Evolutionary conservation across 1,140 invertebrate species (phyloP).

Genomic region (Apis dorsata): DNA sequence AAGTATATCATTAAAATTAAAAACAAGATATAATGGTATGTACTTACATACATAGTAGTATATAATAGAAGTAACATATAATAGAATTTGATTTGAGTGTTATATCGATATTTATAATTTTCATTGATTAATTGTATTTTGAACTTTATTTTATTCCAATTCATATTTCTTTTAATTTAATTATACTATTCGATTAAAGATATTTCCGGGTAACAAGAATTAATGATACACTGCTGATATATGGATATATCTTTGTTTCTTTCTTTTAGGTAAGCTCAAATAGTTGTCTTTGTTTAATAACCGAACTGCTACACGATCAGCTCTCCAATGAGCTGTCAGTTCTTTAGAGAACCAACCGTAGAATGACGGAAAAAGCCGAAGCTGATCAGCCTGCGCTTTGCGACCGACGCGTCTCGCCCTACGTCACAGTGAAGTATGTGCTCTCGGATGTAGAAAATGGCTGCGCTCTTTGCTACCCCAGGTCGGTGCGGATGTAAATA

Average conservation of each 20-base stretch:
- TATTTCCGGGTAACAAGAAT: neutral
- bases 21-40: neutral
- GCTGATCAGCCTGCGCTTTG: slow-evolving; percentile 63
- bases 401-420: slow-evolving; percentile 60
- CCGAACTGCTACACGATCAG: slow-evolving; percentile 28
- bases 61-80: neutral
- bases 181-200: neutral
- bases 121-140: neutral
- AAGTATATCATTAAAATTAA: neutral
- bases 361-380: slow-evolving; percentile 56
- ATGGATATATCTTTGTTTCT: slow-evolving; percentile 37
- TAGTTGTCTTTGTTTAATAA: slow-evolving; percentile 6
- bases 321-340: slow-evolving; percentile 28
- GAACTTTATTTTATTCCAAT: neutral
- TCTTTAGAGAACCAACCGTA: slow-evolving; percentile 16
- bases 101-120: neutral
- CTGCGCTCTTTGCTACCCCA: slow-evolving; percentile 71
- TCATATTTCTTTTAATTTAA: too few species aligned
- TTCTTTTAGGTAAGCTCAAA: neutral
- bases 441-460: slow-evolving; percentile 79
- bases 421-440: slow-evolving; percentile 79
- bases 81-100: neutral
- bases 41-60: too few species aligned
- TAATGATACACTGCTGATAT: slow-evolving; percentile 33
- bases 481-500: slow-evolving; percentile 75